A percentile compares a stretch with the other conserved stretches of the same genome.
Evolutionary conservation across 2,113 vertebrate genomes (phyloP).

Genomic region (Delphinus delphis): DNA sequence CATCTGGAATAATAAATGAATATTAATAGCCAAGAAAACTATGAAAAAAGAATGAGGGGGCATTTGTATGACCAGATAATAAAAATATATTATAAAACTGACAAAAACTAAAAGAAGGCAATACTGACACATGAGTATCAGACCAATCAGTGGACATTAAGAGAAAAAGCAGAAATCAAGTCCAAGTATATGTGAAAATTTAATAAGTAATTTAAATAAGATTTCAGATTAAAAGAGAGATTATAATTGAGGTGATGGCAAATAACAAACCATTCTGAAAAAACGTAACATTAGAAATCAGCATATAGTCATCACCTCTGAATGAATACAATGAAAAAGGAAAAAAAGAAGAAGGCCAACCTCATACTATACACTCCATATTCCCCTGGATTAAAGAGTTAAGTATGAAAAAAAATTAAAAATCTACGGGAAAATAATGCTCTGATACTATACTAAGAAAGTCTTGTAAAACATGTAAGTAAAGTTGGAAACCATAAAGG

Average conservation of each 20-base stretch:
- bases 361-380: not conserved
- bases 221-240: slow-evolving; percentile 1
- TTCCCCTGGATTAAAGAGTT: not conserved
- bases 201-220: not conserved
- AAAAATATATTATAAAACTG: slow-evolving; percentile 4
- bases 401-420: not conserved
- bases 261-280: not conserved
- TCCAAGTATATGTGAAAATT: not conserved
- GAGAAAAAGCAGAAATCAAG: not conserved
- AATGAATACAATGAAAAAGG: not conserved
- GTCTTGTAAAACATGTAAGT: not conserved
- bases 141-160: not conserved
- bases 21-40: slow-evolving; percentile 19
- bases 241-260: not conserved
- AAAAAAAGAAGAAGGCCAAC: not conserved
- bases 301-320: not conserved
- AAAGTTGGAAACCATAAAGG: not conserved
- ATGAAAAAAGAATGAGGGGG: not conserved
- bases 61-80: not conserved
- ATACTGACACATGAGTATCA: not conserved
- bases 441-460: not conserved
- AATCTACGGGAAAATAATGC: not conserved
- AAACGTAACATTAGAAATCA: not conserved
- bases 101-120: slow-evolving; percentile 1
- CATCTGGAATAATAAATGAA: slow-evolving; percentile 50